These are phyloP conservation scores for Mythimna ferrago DNA, from an alignment of 2,888 invertebrate species.

Conservation along the genomic window DNA sequence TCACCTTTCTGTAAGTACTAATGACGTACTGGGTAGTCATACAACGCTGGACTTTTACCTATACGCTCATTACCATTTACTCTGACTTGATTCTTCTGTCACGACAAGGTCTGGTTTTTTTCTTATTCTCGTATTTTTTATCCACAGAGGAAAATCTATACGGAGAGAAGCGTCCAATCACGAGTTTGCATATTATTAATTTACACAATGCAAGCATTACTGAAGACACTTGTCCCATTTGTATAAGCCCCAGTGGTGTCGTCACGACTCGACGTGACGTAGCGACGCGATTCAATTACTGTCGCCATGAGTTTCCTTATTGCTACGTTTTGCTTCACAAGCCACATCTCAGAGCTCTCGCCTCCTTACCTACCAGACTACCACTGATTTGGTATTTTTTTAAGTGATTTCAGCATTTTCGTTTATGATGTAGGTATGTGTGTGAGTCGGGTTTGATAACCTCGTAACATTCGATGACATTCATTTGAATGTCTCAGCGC, in stretches of 20 bases:
- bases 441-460: neutral
- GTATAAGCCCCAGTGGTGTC: constrained; percentile 13
- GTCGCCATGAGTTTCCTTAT: constrained; percentile 29
- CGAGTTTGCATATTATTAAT: constrained; percentile 4
- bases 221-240: constrained; percentile 21
- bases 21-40: constrained; percentile 12
- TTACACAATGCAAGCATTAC: constrained; percentile 14
- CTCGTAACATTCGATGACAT: constrained; percentile 15
- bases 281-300: constrained; percentile 40
- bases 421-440: constrained; percentile 4
- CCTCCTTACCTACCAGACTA: neutral
- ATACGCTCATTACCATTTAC: constrained; percentile 3
- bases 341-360: constrained; percentile 2
- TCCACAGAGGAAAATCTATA: neutral
- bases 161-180: neutral
- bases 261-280: constrained; percentile 28
- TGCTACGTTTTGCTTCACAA: constrained; percentile 21
- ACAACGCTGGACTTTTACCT: neutral
- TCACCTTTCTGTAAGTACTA: constrained; percentile 10
- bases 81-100: neutral
- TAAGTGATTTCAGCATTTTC: constrained; percentile 8
- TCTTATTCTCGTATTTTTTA: neutral
- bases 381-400: constrained; percentile 8
- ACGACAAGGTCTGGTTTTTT: neutral
- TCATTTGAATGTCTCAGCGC: neutral